Base-by-base conservation (phyloP, 92 coral and sea anemone genomes). In the Umimayanthus kanabou region DNA sequence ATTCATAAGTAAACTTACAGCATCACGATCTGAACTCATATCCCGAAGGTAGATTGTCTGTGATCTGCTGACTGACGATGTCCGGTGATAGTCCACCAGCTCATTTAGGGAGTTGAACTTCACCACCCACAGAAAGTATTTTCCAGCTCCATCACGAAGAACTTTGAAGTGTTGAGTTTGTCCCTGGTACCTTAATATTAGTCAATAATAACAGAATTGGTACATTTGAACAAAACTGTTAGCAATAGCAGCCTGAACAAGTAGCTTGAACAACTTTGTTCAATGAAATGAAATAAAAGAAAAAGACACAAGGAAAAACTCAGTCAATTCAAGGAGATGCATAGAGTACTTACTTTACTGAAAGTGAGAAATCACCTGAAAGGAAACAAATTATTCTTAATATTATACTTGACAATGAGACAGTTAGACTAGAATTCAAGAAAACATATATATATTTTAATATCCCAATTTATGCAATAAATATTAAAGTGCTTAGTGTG, bases 91-190 rank as follows among this genome's bases (percentile, higher is more conserved):
- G 13, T 95, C 97, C 37, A 97, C 96, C 79, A 97, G 86, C 82
- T 93, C 92, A 76, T 97, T 97, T 50, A 97, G 89, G 49, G 99
- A 97, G 61, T 88, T 91, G 88, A 97, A 97, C 91, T 97, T 97
- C 13, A 95, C 99, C 37, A 95, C 99, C 99, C 99, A 97, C 77
- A 97, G 87, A 86, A 95, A 97, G 74, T 95, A 97, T 79, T 97
- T 97, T 25, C 99, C 98, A 15, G 96, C 94, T 40, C 99, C 99
- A 88, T 97, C 99, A 18, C 99, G 93, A 39, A 97, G 93, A 42
- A 97, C 98, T 88, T 97, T 97, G 79, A 97, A 97, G 84, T 97
- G 99, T 79, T 97, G 99, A 5, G 94, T 95, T 5, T 87, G 89
- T 57, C 87, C 88, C 80, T 93, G 93, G 81, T 89, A 97, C 85